A percentile compares a stretch with the other conserved stretches of the same genome.
These are phyloP conservation scores for Panagrolaimus sp. DNA, from an alignment of 1,140 invertebrate genomes.

Conservation along the genomic window DNA sequence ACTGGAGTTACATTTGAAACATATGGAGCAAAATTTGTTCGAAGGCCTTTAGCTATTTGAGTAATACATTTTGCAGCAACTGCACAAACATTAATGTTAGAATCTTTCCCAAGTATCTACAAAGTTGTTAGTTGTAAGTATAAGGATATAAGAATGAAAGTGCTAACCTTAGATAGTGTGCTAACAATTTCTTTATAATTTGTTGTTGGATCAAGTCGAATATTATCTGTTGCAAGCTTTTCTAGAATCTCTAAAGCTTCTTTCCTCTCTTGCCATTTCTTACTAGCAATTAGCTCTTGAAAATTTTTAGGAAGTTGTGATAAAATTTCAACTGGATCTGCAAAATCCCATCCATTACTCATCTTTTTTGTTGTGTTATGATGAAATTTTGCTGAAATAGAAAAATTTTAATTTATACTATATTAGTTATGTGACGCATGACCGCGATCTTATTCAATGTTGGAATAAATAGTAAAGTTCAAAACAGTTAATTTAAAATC, in stretches of 20 bases:
- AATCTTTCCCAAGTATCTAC: constrained; percentile 85
- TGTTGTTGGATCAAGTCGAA: too few relatives aligned
- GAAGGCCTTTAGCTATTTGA: constrained; percentile 74
- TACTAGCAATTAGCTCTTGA: constrained; percentile 81
- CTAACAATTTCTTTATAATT: constrained; percentile 62
- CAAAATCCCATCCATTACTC: constrained; percentile 67
- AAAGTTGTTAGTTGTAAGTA: background rate
- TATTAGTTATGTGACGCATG: too few relatives aligned
- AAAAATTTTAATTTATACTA: too few relatives aligned
- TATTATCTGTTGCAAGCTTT: constrained; percentile 59
- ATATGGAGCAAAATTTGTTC: constrained; percentile 78
- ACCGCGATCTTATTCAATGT: too few relatives aligned
- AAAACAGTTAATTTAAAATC: too few relatives aligned
- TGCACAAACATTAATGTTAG: constrained; percentile 83
- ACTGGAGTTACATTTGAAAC: constrained; percentile 61
- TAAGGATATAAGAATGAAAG: background rate
- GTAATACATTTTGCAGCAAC: constrained; percentile 76
- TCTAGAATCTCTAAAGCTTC: constrained; percentile 84
- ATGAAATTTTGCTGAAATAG: too few relatives aligned
- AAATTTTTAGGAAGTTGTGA: constrained; percentile 88
- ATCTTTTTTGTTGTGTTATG: too few relatives aligned
- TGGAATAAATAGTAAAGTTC: too few relatives aligned
- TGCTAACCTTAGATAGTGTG: constrained; percentile 62
- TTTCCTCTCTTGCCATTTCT: constrained; percentile 93
- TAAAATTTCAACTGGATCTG: constrained; percentile 84